phyloP scores from a whole-genome alignment of 2,888 invertebrate genomes.

The Stenchaetothrips biformis region DNA sequence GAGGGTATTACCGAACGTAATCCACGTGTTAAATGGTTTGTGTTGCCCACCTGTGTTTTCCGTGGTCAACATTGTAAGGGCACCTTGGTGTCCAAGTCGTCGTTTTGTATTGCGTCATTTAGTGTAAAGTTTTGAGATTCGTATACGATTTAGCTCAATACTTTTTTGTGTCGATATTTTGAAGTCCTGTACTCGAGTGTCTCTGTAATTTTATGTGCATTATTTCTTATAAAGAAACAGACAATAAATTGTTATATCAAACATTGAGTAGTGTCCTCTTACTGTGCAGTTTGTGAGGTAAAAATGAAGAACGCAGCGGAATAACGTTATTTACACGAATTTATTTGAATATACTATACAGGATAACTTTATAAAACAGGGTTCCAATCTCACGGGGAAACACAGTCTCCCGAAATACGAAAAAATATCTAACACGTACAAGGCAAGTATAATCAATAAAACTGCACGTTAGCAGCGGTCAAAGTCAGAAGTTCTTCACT shows the following conservation, averaged over 20 bases:
- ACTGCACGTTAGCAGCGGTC: neutral
- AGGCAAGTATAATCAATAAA: neutral
- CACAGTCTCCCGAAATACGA: constrained; percentile 18
- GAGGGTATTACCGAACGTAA: too few relatives aligned
- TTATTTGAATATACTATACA: neutral
- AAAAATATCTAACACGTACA: constrained; percentile 23
- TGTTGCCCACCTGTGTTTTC: too few relatives aligned
- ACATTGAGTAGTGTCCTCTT: neutral
- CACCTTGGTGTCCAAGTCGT: too few relatives aligned
- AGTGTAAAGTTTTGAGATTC: too few relatives aligned
- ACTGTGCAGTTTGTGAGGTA: neutral
- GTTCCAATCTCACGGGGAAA: neutral
- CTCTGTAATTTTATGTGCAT: too few relatives aligned
- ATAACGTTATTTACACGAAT: neutral
- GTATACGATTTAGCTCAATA: too few relatives aligned
- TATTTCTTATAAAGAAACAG: neutral
- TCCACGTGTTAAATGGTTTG: too few relatives aligned
- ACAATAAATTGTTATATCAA: neutral
- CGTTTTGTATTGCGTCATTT: too few relatives aligned
- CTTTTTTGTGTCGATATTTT: too few relatives aligned
- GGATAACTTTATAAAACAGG: constrained; percentile 2
- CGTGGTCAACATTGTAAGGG: too few relatives aligned
- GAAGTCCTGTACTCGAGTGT: too few relatives aligned
- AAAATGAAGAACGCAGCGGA: neutral
- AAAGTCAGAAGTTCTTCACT: constrained; percentile 11